A percentile compares a stretch with the other conserved stretches of the same genome.
These are phyloP conservation scores for Lithobates pipiens DNA, from an alignment of 2,797 vertebrate genomes.

Conservation along the genomic window DNA sequence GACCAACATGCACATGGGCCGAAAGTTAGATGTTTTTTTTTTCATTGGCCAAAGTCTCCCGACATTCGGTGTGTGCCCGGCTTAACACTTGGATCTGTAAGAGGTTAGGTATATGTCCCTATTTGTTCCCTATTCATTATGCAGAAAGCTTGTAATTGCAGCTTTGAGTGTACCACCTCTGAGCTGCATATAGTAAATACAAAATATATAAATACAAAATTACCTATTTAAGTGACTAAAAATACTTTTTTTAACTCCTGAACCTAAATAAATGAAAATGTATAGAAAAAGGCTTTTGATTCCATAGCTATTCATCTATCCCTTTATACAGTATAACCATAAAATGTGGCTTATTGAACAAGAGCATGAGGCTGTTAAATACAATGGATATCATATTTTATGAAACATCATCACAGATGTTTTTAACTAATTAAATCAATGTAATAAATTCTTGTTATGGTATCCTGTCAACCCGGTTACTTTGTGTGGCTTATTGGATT, in stretches of 20 bases:
- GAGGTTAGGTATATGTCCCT: too few species aligned
- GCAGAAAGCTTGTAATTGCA: too few species aligned
- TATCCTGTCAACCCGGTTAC: constrained; percentile 23
- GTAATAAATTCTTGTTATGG: constrained; percentile 32
- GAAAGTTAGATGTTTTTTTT: too few species aligned
- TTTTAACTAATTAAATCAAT: constrained; percentile 35
- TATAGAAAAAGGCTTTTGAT: not conserved
- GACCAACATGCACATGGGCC: too few species aligned
- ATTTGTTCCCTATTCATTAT: too few species aligned
- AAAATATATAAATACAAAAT: not conserved
- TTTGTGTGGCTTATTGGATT: constrained; percentile 18
- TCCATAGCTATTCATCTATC: not conserved
- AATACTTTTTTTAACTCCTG: not conserved
- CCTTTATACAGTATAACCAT: too few species aligned
- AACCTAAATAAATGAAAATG: not conserved
- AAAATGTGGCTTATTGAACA: not conserved
- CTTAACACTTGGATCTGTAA: too few species aligned
- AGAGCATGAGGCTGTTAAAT: not conserved
- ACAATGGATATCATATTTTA: not conserved
- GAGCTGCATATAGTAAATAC: not conserved
- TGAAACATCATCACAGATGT: constrained; percentile 29
- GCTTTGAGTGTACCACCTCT: too few species aligned
- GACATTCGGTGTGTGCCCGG: too few species aligned
- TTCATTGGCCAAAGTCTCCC: too few species aligned
- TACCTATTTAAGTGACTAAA: not conserved